These are phyloP conservation scores for Sarcophaga bullata DNA, from an alignment of 1,140 invertebrate genomes.

Conservation along the genomic window DNA sequence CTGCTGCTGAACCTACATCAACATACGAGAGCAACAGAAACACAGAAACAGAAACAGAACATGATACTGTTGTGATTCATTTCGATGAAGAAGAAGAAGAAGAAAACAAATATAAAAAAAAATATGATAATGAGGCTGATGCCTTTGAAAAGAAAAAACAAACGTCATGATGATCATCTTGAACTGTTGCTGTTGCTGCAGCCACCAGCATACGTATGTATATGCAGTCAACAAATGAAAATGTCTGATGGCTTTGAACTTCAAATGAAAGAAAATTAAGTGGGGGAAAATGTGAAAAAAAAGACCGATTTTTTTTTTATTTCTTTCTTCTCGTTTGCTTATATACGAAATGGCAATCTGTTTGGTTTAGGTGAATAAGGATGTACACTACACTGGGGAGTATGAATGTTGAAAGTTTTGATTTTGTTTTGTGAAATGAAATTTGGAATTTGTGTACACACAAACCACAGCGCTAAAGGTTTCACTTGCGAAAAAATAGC, in stretches of 20 bases:
- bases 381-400: background rate
- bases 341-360: too few species aligned
- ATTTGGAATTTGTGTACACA: too few species aligned
- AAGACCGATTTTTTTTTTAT: background rate
- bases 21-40: background rate
- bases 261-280: slow-evolving; percentile 36
- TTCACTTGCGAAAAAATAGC: too few species aligned
- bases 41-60: background rate
- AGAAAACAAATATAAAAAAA: background rate
- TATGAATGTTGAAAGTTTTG: background rate
- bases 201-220: background rate
- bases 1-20: slow-evolving; percentile 17
- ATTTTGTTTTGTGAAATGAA: too few species aligned
- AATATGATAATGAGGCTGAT: background rate
- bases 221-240: background rate
- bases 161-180: slow-evolving; percentile 1
- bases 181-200: background rate
- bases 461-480: too few species aligned
- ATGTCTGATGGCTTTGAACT: slow-evolving; percentile 34
- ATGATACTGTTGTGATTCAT: background rate
- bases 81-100: background rate
- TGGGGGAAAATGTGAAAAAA: background rate
- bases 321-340: too few species aligned
- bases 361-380: background rate
- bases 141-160: background rate